Base-by-base conservation (phyloP, 1,140 invertebrate genomes). In the Orussus abietinus region DNA sequence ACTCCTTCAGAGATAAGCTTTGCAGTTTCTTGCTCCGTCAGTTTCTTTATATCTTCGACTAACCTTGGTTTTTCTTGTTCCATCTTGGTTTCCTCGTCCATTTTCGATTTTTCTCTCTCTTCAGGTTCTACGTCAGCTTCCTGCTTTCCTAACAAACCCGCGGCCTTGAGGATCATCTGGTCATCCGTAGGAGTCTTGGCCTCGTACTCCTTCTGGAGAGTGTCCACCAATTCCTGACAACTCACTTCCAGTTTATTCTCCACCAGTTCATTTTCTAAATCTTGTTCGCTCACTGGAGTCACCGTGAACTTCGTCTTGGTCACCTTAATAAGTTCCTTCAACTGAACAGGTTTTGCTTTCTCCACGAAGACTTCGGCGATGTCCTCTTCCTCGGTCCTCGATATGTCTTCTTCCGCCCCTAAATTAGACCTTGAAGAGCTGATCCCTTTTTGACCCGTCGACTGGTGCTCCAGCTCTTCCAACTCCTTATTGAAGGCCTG, bases 401-500 rank as follows among this genome's bases (percentile, higher is more conserved):
- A 25, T 6, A 25, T 25, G 6, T 25, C 22, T 7, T 6, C 10
- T 18, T 6, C 5, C 12, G 34, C 11, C 14, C 9, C n/a, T n/a
- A n/a, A n/a, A n/a, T n/a, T n/a, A n/a, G n/a, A n/a, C n/a, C n/a
- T n/a, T n/a, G n/a, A n/a, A n/a, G n/a, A n/a, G n/a, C n/a, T n/a
- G n/a, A n/a, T n/a, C n/a, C 34, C 13, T 59, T 55, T 21, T 39
- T 53, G 2, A 47, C 37, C 5, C 9, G 32, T 51, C 7, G 58
- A 59, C 14, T 72, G 57, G 13, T 71, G 69, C 19, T n/a, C n/a
- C n/a, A n/a, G n/a, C n/a, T 64, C 69, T 2, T 74, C 69, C 3
- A 74, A 49, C 40, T 74, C 71, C 28, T 67, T 69, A 38, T 72
- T 52, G 20, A 74, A 74, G 0, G 47, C 65, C 31, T 72, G 56